phyloP scores from a whole-genome alignment of 2,797 vertebrate species.

The Apogon hyalosoma region DNA sequence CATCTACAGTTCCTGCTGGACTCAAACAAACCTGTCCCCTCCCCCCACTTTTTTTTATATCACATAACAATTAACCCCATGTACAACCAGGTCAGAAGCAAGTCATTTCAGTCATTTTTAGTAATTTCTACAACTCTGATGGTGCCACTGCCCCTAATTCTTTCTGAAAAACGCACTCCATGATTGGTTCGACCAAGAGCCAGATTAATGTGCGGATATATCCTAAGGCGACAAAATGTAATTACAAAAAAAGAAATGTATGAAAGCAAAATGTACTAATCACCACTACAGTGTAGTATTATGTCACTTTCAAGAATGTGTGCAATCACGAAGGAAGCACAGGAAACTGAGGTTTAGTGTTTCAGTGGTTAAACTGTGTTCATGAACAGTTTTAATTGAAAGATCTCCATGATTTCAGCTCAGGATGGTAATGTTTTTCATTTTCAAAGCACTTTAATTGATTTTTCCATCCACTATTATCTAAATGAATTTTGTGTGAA shows the following conservation, averaged over 20 bases:
- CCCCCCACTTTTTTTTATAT: constrained; percentile 45
- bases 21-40: constrained; percentile 62
- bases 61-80: constrained; percentile 83
- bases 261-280: constrained; percentile 49
- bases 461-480: constrained; percentile 32
- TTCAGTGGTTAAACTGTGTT: constrained; percentile 15
- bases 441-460: constrained; percentile 24
- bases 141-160: constrained; percentile 68
- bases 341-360: constrained; percentile 14
- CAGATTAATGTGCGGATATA: constrained; percentile 55
- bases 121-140: constrained; percentile 69
- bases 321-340: constrained; percentile 31
- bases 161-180: constrained; percentile 47
- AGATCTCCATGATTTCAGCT: neutral
- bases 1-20: constrained; percentile 60
- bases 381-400: constrained; percentile 22
- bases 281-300: constrained; percentile 11
- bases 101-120: constrained; percentile 67
- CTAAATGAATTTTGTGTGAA: constrained; percentile 8
- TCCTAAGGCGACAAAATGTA: constrained; percentile 58
- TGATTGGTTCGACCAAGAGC: constrained; percentile 58
- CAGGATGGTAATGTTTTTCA: constrained; percentile 7
- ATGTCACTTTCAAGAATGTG: constrained; percentile 11
- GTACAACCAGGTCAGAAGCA: constrained; percentile 61
- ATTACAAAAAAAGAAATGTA: constrained; percentile 56